A percentile compares a stretch with the other conserved stretches of the same genome.
Conservation (phyloP, 2,113 vertebrate species). For the Piprites chloris region DNA sequence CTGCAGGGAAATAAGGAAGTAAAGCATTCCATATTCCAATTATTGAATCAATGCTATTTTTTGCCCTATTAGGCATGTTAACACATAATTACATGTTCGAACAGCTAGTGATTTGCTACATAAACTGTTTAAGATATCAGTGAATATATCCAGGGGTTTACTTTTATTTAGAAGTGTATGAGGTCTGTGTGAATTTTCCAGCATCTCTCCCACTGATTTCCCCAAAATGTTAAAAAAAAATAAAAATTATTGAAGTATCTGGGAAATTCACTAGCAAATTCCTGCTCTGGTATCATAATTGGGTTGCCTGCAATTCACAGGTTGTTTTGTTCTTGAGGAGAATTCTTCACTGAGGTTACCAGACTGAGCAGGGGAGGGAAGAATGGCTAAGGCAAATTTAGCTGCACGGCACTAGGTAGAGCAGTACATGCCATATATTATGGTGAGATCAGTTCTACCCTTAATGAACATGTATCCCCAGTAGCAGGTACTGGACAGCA, state of each 20-base stretch:
- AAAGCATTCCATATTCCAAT: not conserved
- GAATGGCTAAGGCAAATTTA: not conserved
- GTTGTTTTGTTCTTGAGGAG: not conserved
- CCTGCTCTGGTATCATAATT: rapidly evolving
- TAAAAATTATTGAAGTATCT: not conserved
- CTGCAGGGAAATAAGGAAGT: not conserved
- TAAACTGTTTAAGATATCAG: not conserved
- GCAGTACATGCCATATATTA: not conserved
- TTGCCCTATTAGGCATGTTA: not conserved
- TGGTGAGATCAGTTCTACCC: not conserved
- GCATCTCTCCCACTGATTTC: not conserved
- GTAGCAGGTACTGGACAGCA: not conserved
- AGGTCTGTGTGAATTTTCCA: not conserved
- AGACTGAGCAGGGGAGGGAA: not conserved
- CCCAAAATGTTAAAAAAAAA: not conserved
- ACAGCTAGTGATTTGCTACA: not conserved
- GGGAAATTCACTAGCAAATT: not conserved
- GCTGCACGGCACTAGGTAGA: rapidly evolving
- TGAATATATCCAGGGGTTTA: not conserved
- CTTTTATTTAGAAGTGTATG: not conserved
- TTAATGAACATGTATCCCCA: not conserved
- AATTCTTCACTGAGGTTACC: not conserved
- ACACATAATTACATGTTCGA: not conserved
- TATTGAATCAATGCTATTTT: not conserved
- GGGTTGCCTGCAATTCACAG: not conserved